Conservation (phyloP, 30 jellyfish, hydroid and myxozoan species). For the Turritopsis rubra region DNA sequence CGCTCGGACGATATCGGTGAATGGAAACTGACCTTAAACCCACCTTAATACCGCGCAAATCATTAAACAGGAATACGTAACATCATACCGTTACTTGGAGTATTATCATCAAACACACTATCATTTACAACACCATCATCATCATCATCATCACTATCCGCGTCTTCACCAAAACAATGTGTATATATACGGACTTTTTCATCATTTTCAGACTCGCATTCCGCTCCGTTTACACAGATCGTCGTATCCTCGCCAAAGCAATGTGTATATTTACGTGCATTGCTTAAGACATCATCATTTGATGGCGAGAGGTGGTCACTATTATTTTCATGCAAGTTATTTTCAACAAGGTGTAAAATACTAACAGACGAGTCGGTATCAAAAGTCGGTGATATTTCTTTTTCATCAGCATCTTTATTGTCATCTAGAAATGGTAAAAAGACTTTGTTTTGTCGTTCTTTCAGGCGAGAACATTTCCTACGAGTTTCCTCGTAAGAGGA, state of each 20-base stretch:
- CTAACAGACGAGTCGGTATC: not conserved
- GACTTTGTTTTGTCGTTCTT: conserved; percentile 19
- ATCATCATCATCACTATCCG: not conserved
- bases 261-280: conserved; percentile 6
- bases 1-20: too few relatives aligned
- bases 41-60: too few relatives aligned
- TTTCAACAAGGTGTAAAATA: not conserved
- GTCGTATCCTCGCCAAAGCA: conserved; percentile 19
- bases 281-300: not conserved
- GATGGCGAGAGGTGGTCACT: not conserved
- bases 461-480: conserved; percentile 48
- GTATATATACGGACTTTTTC: conserved; percentile 7
- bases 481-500: conserved; percentile 60
- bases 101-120: not conserved
- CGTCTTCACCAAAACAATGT: conserved; percentile 18
- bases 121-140: not conserved
- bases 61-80: too few relatives aligned
- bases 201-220: not conserved
- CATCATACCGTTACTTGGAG: not conserved
- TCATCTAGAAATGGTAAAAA: not conserved
- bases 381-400: not conserved
- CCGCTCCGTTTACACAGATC: not conserved
- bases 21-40: too few relatives aligned
- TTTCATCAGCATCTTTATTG: not conserved
- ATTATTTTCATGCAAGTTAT: not conserved